Evolutionary conservation across 2,113 vertebrate genomes (phyloP), one percentile per base, ranked within the genome.

Genomic region (Micromys minutus): DNA sequence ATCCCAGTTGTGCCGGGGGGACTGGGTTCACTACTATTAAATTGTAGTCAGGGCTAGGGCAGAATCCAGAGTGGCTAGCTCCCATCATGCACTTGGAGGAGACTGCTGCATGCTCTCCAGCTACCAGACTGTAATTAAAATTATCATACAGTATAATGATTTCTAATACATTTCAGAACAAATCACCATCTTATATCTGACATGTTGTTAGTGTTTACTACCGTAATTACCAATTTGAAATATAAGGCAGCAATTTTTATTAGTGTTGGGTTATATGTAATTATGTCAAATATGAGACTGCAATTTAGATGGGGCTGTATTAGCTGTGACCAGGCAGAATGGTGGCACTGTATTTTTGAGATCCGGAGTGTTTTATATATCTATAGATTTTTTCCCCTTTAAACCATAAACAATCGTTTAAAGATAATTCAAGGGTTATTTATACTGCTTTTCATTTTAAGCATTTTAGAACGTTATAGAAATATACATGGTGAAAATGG

Each of bases 211-310:
- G 98, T 98, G 97, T 98, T 98, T 98, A 98, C 98, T 98, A 96
- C 97, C 97, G 74, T 98, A 98, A 98, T 98, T 98, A 97, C 97
- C 98, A 98, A 98, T 98, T 98, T 98, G 98, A 98, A 98, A 96
- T 98, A 98, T 98, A 98, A 98, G 98, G 97, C 97, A 98, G 97
- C 93, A 95, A 97, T 98, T 98, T 98, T 98, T 98, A 98, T 98
- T 98, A 98, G 98, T 98, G 98, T 95, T 98, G 97, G 96, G 98
- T 98, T 98, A 97, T 95, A 93, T 98, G 87, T 98, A 99, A 98
- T 98, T 98, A 96, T 98, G 98, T 98, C 98, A 98, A 98, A 98
- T 97, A 97, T 94, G 97, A 98, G 96, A 97, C 93, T 93, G 97
- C 94, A 98, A 97, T 98, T 98, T 98, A 98, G 92, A 97, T 94